Conservation (phyloP, 2,797 vertebrate genomes). For the Sphenopsis melanotis region DNA sequence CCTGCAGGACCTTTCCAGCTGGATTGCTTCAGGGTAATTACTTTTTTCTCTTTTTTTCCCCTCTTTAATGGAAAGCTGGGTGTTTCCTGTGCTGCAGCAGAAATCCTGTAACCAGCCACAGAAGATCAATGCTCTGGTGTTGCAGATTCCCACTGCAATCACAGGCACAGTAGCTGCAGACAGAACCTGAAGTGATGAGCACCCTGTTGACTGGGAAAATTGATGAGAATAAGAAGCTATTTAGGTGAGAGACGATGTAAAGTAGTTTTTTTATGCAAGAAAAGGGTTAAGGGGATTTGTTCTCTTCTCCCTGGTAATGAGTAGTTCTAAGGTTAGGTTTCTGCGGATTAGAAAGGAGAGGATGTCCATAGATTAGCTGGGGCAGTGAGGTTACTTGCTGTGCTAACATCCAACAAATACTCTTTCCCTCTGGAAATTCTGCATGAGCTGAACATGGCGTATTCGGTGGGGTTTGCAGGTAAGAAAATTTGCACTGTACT, state of each 20-base stretch:
- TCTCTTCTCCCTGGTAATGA: constrained; percentile 41
- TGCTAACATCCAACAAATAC: not conserved
- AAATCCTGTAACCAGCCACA: not conserved
- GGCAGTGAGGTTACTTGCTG: constrained; percentile 64
- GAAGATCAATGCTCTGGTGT: not conserved
- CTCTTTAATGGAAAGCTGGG: rapidly evolving
- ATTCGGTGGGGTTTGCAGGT: constrained; percentile 46
- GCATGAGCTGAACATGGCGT: not conserved
- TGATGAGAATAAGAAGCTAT: not conserved
- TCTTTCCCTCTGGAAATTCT: constrained; percentile 25
- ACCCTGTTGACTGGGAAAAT: not conserved
- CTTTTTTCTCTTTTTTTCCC: not conserved
- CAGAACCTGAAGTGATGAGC: not conserved
- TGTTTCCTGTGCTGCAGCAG: not conserved
- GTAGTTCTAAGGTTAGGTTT: constrained; percentile 56
- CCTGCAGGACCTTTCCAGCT: not conserved
- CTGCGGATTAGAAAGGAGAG: constrained; percentile 74
- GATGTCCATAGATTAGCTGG: constrained; percentile 71
- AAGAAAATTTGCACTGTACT: constrained; percentile 27
- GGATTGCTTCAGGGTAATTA: not conserved
- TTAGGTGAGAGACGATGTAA: not conserved
- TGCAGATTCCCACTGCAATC: not conserved
- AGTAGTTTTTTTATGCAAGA: not conserved
- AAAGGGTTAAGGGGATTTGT: constrained; percentile 67
- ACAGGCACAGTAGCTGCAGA: not conserved